Conservation (phyloP, 2,113 vertebrate genomes). For the Alethe castanea region DNA sequence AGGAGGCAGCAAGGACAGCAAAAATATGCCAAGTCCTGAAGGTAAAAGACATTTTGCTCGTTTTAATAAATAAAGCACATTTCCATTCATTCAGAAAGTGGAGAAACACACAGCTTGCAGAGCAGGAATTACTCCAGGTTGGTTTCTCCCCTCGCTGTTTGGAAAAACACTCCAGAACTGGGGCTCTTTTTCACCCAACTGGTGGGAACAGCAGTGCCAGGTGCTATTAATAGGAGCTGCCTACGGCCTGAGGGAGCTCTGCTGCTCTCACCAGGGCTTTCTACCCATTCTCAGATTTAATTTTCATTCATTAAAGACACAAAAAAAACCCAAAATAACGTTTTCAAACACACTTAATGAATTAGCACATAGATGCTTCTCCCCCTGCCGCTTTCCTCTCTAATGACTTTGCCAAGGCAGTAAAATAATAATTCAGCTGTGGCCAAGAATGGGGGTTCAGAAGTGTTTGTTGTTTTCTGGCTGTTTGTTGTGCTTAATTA, state of each 20-base stretch:
- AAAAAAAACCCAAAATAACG: not conserved
- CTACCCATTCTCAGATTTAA: not conserved
- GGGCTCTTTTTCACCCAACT: not conserved
- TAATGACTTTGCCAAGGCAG: not conserved
- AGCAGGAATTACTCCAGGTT: not conserved
- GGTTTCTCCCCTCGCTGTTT: not conserved
- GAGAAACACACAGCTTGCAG: not conserved
- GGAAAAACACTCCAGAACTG: not conserved
- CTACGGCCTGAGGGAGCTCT: not conserved
- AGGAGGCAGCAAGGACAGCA: not conserved
- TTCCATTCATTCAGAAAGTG: not conserved
- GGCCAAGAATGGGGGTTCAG: not conserved
- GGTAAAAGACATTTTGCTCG: not conserved
- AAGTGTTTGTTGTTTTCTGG: constrained; percentile 15
- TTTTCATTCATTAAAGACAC: constrained; percentile 22
- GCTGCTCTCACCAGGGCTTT: not conserved
- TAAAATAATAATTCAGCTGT: not conserved
- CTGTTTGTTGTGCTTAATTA: constrained; percentile 40
- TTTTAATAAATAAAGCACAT: constrained; percentile 2
- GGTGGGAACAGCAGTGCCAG: not conserved
- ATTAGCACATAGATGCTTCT: not conserved
- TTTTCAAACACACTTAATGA: not conserved
- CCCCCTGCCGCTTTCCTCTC: not conserved
- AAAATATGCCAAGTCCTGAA: not conserved
- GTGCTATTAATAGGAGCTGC: constrained; percentile 1